Evolutionary conservation across 2,113 vertebrate species (phyloP), one percentile per base, ranked within the genome.

Genomic region (Saimiri boliviensis): DNA sequence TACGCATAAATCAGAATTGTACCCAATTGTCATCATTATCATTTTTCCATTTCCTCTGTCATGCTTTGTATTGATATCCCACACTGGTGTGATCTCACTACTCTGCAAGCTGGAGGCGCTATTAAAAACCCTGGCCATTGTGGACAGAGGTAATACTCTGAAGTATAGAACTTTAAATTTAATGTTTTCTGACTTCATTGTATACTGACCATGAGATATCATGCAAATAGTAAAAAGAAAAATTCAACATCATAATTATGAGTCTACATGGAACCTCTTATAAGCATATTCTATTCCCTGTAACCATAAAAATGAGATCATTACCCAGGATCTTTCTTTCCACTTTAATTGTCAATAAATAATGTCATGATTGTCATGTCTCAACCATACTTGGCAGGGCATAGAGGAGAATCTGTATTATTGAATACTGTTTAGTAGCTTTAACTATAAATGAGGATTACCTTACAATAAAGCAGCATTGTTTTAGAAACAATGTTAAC

Each of bases 401-500:
- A 19, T 17, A 68, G 81, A 89, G 1, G 49, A 68, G 54, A 63
- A 84, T 91, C 96, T 96, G 93, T 42, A 87, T 93, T 92, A 54
- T 70, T 88, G 23, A 93, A 92, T 47, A 89, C 54, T 82, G 73
- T 95, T 97, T 95, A 95, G 97, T 97, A 97, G 96, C 96, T 92
- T 71, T 68, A 92, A 89, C 80, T 88, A 86, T 87, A 96, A 97
- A 94, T 85, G 86, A 84, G 83, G 80, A 97, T 96, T 81, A 95
- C 89, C 21, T 56, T 80, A 95, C 97, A 95, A 89, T 90, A 90
- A 98, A 96, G 89, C 97, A 97, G 68, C 70, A 93, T 63, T 96
- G 86, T 88, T 97, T 47, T 73, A 93, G 77, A 71, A 93, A 97
- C 97, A 96, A 97, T 96, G 95, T 96, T 97, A 96, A 95, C 94